Evolutionary conservation across 2,888 invertebrate species (phyloP).

Genomic region (Drosophila paramelanica): DNA sequence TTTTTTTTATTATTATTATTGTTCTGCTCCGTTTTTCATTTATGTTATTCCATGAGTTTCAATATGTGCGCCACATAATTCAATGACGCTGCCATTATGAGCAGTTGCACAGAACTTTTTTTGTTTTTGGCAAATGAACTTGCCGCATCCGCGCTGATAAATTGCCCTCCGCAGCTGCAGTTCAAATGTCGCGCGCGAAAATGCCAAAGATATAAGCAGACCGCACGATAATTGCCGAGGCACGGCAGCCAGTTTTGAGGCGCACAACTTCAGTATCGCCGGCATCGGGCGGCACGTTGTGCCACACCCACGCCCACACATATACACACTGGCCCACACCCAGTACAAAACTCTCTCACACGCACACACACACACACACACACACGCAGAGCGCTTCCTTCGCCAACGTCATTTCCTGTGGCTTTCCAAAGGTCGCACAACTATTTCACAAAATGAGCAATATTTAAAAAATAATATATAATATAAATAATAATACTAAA

Average conservation of each 20-base stretch:
- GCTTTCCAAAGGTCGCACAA: slow-evolving; percentile 14
- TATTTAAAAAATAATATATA: too few species aligned
- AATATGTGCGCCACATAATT: slow-evolving; percentile 68
- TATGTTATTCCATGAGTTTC: slow-evolving; percentile 50
- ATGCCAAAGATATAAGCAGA: slow-evolving; percentile 47
- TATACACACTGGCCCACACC: slow-evolving; percentile 38
- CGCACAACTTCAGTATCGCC: slow-evolving; percentile 6
- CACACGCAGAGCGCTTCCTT: slow-evolving; percentile 42
- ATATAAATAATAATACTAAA: too few species aligned
- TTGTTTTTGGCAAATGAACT: slow-evolving; percentile 33
- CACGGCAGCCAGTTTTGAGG: slow-evolving; percentile 1
- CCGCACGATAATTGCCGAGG: slow-evolving; percentile 51
- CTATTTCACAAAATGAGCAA: slow-evolving; percentile 6
- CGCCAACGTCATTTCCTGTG: slow-evolving; percentile 49
- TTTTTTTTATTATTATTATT: background rate
- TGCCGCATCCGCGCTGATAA: slow-evolving; percentile 35
- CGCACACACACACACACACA: slow-evolving; percentile 37
- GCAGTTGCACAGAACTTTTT: slow-evolving; percentile 17
- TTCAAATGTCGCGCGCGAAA: slow-evolving; percentile 56
- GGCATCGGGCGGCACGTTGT: slow-evolving; percentile 27
- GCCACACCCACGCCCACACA: slow-evolving; percentile 74
- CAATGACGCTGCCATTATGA: slow-evolving; percentile 51
- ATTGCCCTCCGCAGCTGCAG: slow-evolving; percentile 35
- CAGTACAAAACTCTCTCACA: slow-evolving; percentile 49
- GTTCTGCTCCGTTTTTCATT: slow-evolving; percentile 22